Evolutionary conservation across 2,797 vertebrate genomes (phyloP).

Genomic region (Cynopterus sphinx): DNA sequence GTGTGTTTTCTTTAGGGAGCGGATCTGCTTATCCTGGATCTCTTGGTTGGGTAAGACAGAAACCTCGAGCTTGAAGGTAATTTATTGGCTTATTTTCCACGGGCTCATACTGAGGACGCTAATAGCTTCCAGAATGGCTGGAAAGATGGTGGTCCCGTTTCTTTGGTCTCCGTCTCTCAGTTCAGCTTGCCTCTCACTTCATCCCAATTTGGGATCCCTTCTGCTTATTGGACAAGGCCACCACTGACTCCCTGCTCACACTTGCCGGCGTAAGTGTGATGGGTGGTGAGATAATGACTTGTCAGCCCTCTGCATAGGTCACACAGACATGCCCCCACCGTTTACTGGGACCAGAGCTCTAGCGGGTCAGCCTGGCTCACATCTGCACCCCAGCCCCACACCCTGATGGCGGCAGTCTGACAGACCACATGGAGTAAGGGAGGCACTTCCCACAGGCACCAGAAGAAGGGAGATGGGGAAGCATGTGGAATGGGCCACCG

Average conservation of each 20-base stretch:
- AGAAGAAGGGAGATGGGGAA: background rate
- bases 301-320: background rate
- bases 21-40: background rate
- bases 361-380: background rate
- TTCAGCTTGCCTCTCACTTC: background rate
- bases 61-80: background rate
- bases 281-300: background rate
- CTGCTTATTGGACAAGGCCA: background rate
- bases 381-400: background rate
- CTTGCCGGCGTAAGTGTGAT: background rate
- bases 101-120: background rate
- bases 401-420: background rate
- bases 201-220: background rate
- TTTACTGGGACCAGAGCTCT: background rate
- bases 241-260: background rate
- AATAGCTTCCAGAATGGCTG: background rate
- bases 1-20: background rate
- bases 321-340: background rate
- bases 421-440: accelerated
- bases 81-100: background rate
- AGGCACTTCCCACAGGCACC: background rate
- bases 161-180: background rate
- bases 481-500: too few relatives aligned
- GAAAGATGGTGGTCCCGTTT: background rate
- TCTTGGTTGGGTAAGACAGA: background rate